Evolutionary conservation across 2,888 invertebrate species (phyloP).

Genomic region (Nomada lathburiana): DNA sequence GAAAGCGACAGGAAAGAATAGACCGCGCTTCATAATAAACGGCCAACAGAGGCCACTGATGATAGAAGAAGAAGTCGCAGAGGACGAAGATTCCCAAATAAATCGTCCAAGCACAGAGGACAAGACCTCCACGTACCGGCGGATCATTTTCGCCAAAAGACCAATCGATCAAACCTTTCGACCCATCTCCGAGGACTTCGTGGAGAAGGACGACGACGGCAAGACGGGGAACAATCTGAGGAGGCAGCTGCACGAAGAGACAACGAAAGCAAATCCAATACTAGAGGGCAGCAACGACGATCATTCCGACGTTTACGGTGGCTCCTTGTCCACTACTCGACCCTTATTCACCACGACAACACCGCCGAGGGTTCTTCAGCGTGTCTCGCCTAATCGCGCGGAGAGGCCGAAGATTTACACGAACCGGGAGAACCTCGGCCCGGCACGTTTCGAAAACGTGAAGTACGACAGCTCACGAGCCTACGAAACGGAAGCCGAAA

Average conservation of each 20-base stretch:
- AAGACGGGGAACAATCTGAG: slow-evolving; percentile 86
- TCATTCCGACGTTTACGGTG: slow-evolving; percentile 89
- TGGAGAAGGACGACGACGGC: not conserved
- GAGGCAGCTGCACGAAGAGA: slow-evolving; percentile 87
- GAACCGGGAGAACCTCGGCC: slow-evolving; percentile 76
- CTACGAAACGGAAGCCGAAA: slow-evolving; percentile 74
- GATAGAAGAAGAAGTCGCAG: slow-evolving; percentile 73
- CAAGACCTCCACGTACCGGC: slow-evolving; percentile 71
- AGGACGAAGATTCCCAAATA: slow-evolving; percentile 80
- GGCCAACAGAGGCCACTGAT: slow-evolving; percentile 78
- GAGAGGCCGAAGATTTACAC: slow-evolving; percentile 77
- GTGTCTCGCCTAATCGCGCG: slow-evolving; percentile 71
- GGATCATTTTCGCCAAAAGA: slow-evolving; percentile 79
- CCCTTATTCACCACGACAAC: slow-evolving; percentile 89
- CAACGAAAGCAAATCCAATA: slow-evolving; percentile 79
- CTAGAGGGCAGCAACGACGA: slow-evolving; percentile 86
- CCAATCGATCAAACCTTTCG: slow-evolving; percentile 81
- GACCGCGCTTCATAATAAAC: slow-evolving; percentile 79
- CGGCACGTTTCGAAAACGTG: slow-evolving; percentile 76
- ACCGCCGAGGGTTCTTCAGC: slow-evolving; percentile 86
- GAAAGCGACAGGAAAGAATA: slow-evolving; percentile 74
- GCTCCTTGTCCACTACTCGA: slow-evolving; percentile 88
- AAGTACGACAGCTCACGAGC: slow-evolving; percentile 74
- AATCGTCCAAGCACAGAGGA: slow-evolving; percentile 78
- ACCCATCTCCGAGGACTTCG: slow-evolving; percentile 75